These are phyloP conservation scores for Siniperca obscura DNA, from an alignment of 2,797 vertebrate species.

Conservation along the genomic window DNA sequence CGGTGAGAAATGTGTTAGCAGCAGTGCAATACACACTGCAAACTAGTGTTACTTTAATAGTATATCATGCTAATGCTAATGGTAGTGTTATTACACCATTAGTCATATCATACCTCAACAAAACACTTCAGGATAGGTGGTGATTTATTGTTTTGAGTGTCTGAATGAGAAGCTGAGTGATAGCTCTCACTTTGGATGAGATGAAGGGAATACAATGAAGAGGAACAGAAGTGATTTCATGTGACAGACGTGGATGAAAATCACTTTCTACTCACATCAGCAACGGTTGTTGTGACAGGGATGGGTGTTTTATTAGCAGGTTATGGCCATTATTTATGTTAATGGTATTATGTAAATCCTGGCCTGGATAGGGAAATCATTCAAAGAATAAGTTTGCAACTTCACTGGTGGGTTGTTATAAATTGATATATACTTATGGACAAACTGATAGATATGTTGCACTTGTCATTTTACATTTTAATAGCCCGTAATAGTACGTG, in stretches of 20 bases:
- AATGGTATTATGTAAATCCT: neutral
- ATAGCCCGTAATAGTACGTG: neutral
- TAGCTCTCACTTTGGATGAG: slow-evolving; percentile 59
- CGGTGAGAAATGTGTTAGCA: neutral
- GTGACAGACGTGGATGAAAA: slow-evolving; percentile 62
- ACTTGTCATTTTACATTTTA: neutral
- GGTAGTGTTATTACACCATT: slow-evolving; percentile 8
- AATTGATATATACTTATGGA: neutral
- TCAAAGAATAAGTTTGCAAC: neutral
- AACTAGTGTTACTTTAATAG: neutral
- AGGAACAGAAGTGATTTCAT: slow-evolving; percentile 54
- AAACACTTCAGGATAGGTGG: neutral
- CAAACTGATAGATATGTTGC: neutral
- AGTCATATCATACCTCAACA: slow-evolving; percentile 18
- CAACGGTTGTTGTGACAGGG: slow-evolving; percentile 32
- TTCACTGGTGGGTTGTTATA: neutral
- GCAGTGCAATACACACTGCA: neutral
- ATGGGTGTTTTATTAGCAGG: slow-evolving; percentile 18
- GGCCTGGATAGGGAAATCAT: slow-evolving; percentile 5
- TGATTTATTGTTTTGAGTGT: slow-evolving; percentile 39
- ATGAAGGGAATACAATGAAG: slow-evolving; percentile 36
- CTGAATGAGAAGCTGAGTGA: slow-evolving; percentile 45
- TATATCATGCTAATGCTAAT: slow-evolving; percentile 1
- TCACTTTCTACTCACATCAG: slow-evolving; percentile 47
- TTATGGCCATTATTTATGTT: slow-evolving; percentile 6